Conservation (phyloP, 2,113 vertebrate genomes). For the Vidua chalybeata region DNA sequence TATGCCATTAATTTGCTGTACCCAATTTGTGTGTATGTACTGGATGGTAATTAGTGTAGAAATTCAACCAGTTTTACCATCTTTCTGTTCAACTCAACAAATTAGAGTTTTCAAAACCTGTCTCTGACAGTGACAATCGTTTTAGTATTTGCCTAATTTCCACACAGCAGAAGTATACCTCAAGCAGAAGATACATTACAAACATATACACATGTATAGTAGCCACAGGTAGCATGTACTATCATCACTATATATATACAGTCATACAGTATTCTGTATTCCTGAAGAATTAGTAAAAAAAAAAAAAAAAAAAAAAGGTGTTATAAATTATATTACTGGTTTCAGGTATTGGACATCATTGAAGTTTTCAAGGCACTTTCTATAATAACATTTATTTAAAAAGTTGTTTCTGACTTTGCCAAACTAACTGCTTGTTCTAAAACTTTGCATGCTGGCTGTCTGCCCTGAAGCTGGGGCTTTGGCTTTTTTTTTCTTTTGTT, state of each 20-base stretch:
- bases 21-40: not conserved
- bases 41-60: not conserved
- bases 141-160: conserved; percentile 2
- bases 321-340: not conserved
- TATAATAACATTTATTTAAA: not conserved
- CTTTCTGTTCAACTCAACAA: conserved; percentile 16
- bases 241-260: not conserved
- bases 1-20: conserved; percentile 9
- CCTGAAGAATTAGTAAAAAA: not conserved
- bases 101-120: conserved; percentile 15
- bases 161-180: not conserved
- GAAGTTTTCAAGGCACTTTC: conserved; percentile 13
- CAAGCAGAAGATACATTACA: not conserved
- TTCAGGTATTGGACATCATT: not conserved
- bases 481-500: not conserved
- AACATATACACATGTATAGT: not conserved
- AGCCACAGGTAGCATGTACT: not conserved
- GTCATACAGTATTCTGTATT: not conserved
- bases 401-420: conserved; percentile 11
- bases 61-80: conserved; percentile 24
- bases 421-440: conserved; percentile 27
- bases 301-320: not conserved
- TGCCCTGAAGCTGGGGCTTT: not conserved
- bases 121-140: not conserved
- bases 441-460: conserved; percentile 9